Conservation (phyloP, 2,888 invertebrate species). For the Coelinius sp. region DNA sequence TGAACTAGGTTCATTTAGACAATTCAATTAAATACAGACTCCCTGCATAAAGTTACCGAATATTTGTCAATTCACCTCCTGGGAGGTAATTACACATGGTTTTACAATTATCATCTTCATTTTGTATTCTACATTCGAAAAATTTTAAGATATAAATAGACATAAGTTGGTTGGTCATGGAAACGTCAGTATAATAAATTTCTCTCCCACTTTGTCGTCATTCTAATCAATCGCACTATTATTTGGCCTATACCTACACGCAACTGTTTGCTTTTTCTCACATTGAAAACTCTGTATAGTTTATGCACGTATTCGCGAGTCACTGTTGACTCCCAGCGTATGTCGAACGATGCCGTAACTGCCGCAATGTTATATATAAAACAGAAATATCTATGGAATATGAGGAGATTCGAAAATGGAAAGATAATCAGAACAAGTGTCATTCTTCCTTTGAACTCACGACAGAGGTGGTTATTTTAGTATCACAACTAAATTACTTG, state of each 20-base stretch:
- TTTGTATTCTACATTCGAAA: too few species aligned
- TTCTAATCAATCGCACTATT: not conserved
- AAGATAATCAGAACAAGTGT: not conserved
- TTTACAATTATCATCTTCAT: too few species aligned
- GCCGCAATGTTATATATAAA: not conserved
- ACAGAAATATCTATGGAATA: not conserved
- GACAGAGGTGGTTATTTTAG: not conserved
- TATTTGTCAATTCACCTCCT: too few species aligned
- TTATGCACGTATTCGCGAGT: too few species aligned
- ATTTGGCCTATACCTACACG: not conserved
- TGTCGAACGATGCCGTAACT: not conserved
- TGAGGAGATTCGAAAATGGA: not conserved
- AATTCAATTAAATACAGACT: too few species aligned
- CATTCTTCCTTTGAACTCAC: not conserved
- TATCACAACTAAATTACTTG: not conserved
- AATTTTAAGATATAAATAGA: not conserved
- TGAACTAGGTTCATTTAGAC: too few species aligned
- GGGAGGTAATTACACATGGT: too few species aligned
- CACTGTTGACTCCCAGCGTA: not conserved
- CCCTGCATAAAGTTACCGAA: too few species aligned
- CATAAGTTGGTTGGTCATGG: not conserved
- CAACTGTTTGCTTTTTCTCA: not conserved
- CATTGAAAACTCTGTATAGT: not conserved
- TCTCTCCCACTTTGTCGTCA: not conserved
- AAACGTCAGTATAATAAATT: not conserved